Evolutionary conservation across 2,888 invertebrate genomes (phyloP), one percentile per base, ranked within the genome.

Genomic region (Ecdyonurus torrentis): DNA sequence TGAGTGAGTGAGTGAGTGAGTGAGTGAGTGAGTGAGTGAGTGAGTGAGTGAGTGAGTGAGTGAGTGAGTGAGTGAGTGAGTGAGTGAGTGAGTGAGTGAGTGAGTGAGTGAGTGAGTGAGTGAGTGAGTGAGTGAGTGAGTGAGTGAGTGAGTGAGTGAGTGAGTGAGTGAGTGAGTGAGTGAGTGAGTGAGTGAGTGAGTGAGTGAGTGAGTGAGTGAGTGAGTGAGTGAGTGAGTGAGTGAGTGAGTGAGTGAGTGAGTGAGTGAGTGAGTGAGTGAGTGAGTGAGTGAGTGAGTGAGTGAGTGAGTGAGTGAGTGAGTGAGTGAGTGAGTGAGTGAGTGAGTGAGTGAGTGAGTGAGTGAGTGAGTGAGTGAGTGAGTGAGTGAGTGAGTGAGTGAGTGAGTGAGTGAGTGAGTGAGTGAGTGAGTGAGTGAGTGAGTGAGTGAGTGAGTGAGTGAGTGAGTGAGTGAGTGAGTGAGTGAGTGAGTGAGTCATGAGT

Each of bases 21-120:
- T 55, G 61, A 61, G 61, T 55, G 52, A 53, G 52, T 55, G 61
- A 55, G 52, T 55, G 61, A 53, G 19, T 61, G 61, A 61, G 61
- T 53, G 61, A 61, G n/a, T 53, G 61, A 61, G 61, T 61, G 61
- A 61, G 52, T 61, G 61, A 52, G 61, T 24, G 60, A 60, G 23
- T 60, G 60, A 60, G 25, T 60, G 60, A 60, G 18, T 23, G 60
- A 60, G 25, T 60, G 25, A 60, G 18, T 60, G 60, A 60, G 60
- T 60, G 23, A 24, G 23, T 60, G 60, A 60, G 60, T 23, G 60
- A 20, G 23, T 24, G 60, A 60, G 25, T 60, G 60, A 60, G 23
- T 60, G 60, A 24, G 23, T 60, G 60, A 60, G 23, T 60, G 23
- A 60, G 25, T 60, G 60, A 60, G 18, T 60, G 60, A 60, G 60